Percentiles rank a stretch among this genome's conserved stretches.
phyloP scores from a whole-genome alignment of 2,113 vertebrate species.

The cattle (Bos taurus) region ARS-UCD2.0 NC_037334.1:55253001-55253500 shows the following conservation, averaged over 20 bases:
- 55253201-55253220: neutral
- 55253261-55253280: neutral
- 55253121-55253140: neutral
- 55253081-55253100: neutral
- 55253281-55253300: neutral
- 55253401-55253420: neutral
- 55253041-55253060: neutral
- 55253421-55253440: conserved; percentile 26
- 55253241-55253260: neutral
- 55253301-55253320: neutral
- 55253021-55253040: neutral
- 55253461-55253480: neutral
- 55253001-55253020: neutral
- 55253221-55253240: neutral
- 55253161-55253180: neutral
- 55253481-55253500: conserved; percentile 24
- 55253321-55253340: neutral
- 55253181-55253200: neutral
- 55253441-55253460: conserved; percentile 4
- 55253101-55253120: neutral
- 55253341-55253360: neutral
- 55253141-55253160: neutral
- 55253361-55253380: neutral
- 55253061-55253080: neutral
- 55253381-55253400: neutral